Conservation (phyloP, 2,888 invertebrate species). For the Nudaria mundana region DNA sequence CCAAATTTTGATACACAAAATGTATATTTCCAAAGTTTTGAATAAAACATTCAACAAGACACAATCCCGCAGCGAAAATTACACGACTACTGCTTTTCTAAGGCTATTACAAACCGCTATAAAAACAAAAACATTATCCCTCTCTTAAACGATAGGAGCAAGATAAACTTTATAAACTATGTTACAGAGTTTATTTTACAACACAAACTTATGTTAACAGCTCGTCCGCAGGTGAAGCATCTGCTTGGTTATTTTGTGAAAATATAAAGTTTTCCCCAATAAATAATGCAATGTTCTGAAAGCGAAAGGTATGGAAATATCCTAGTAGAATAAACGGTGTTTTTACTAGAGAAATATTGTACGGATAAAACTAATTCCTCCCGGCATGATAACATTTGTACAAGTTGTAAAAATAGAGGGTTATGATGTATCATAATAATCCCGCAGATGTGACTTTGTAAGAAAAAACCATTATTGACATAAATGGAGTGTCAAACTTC, state of each 20-base stretch:
- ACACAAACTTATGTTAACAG: conserved; percentile 44
- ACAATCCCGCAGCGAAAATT: conserved; percentile 53
- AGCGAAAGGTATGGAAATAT: conserved; percentile 47
- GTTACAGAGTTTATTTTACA: conserved; percentile 44
- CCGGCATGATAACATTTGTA: conserved; percentile 38
- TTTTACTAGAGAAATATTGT: conserved; percentile 45
- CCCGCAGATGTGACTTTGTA: conserved; percentile 41
- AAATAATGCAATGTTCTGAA: conserved; percentile 70
- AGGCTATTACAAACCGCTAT: conserved; percentile 55
- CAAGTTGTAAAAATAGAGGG: conserved; percentile 46
- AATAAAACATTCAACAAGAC: conserved; percentile 60
- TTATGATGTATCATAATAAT: conserved; percentile 34
- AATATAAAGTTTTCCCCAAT: conserved; percentile 75
- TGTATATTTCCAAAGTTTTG: conserved; percentile 48
- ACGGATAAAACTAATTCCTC: conserved; percentile 47
- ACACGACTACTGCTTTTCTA: conserved; percentile 39
- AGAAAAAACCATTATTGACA: conserved; percentile 16
- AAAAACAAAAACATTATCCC: conserved; percentile 54
- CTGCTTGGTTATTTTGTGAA: conserved; percentile 69
- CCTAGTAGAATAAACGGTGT: conserved; percentile 29
- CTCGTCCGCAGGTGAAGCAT: conserved; percentile 69
- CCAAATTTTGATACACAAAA: conserved; percentile 32
- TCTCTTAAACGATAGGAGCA: conserved; percentile 15
- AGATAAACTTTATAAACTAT: conserved; percentile 30
- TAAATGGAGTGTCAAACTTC: conserved; percentile 1